Evolutionary conservation across 2,113 vertebrate genomes (phyloP).

Genomic region (Rhinolophus ferrumequinum): DNA sequence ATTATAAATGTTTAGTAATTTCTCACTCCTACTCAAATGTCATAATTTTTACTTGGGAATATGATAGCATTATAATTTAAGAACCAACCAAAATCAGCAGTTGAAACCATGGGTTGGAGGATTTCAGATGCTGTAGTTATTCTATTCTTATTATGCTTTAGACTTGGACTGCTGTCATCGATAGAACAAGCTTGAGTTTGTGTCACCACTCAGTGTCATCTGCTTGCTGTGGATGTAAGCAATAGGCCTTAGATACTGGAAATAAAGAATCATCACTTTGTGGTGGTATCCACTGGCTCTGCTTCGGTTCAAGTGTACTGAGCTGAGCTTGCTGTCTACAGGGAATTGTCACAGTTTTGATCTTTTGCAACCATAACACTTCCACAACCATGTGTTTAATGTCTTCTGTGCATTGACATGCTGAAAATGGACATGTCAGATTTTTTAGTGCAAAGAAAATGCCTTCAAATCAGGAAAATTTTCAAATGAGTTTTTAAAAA

Average conservation of each 20-base stretch:
- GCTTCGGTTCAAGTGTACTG: constrained; percentile 6
- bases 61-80: constrained; percentile 40
- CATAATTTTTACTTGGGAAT: constrained; percentile 31
- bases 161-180: constrained; percentile 1
- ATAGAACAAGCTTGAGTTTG: not conserved
- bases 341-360: constrained; percentile 25
- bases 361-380: not conserved
- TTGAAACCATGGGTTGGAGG: not conserved
- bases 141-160: not conserved
- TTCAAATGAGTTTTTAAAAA: not conserved
- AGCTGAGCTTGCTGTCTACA: not conserved
- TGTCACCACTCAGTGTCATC: constrained; percentile 37
- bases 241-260: not conserved
- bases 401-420: not conserved
- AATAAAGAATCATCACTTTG: constrained; percentile 48
- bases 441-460: constrained; percentile 23
- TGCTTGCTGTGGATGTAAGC: not conserved
- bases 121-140: constrained; percentile 4
- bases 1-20: constrained; percentile 47
- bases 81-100: not conserved
- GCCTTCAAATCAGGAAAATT: constrained; percentile 3
- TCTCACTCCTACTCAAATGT: constrained; percentile 40
- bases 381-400: not conserved
- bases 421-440: not conserved
- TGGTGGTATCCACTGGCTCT: not conserved